A percentile compares a stretch with the other conserved stretches of the same genome.
These are phyloP conservation scores for Lophotis ruficrista DNA, from an alignment of 2,113 vertebrate genomes.

Conservation along the genomic window DNA sequence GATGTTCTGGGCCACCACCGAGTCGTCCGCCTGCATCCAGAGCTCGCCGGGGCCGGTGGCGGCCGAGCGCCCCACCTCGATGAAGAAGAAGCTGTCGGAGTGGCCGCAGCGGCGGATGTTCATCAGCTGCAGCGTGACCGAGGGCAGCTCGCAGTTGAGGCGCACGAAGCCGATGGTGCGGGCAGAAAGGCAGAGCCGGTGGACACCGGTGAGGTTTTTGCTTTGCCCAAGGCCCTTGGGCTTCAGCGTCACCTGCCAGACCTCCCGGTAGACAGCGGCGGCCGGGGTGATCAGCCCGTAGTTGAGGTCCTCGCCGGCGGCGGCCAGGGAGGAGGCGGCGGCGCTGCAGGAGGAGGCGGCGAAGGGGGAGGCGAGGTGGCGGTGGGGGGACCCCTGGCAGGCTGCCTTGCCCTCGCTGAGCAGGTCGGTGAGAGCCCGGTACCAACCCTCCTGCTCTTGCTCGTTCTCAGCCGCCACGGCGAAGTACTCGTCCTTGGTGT, in stretches of 20 bases:
- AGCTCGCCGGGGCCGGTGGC: constrained; percentile 96
- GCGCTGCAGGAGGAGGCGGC: constrained; percentile 78
- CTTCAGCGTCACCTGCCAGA: constrained; percentile 96
- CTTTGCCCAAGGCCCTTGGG: constrained; percentile 93
- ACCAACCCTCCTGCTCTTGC: constrained; percentile 95
- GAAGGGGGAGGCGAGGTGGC: constrained; percentile 64
- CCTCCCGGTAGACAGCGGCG: constrained; percentile 87
- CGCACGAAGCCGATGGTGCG: constrained; percentile 93
- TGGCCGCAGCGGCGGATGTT: constrained; percentile 96
- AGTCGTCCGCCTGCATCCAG: constrained; percentile 98
- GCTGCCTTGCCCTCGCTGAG: constrained; percentile 85
- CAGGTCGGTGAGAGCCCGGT: constrained; percentile 86
- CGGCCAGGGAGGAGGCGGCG: constrained; percentile 57
- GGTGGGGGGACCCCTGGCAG: constrained; percentile 77
- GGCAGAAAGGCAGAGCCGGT: constrained; percentile 92
- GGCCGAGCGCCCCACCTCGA: constrained; percentile 94
- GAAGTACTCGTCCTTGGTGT: constrained; percentile 97
- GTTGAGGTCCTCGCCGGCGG: constrained; percentile 79
- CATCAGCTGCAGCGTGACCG: constrained; percentile 95
- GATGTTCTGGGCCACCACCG: constrained; percentile 97
- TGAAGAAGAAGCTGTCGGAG: constrained; percentile 98
- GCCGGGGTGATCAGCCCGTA: constrained; percentile 87
- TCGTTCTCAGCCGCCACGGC: constrained; percentile 95
- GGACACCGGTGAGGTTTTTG: constrained; percentile 89
- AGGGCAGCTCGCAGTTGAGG: constrained; percentile 90